These are phyloP conservation scores for Sycon ciliatum DNA, from an alignment of 37 sponge, comb jelly and placozoan species.

Conservation along the genomic window DNA sequence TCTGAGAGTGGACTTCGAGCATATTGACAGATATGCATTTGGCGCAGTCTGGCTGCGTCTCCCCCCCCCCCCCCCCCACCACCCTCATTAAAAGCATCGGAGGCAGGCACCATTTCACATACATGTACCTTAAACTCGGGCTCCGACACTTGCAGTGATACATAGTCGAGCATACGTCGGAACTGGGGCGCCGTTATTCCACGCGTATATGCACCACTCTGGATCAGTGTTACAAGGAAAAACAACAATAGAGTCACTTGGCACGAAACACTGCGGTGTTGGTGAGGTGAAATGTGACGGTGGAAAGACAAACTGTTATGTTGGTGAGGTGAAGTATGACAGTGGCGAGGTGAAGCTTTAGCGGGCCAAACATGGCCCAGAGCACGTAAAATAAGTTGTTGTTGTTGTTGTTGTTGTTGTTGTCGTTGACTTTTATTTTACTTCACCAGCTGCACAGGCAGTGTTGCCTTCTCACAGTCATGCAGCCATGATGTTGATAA, in stretches of 20 bases:
- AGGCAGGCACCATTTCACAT: not conserved
- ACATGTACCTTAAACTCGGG: constrained; percentile 67
- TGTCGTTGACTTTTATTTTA: no score
- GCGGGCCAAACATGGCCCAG: no score
- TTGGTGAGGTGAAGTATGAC: no score
- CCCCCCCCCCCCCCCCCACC: not conserved
- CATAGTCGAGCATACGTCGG: constrained; percentile 56
- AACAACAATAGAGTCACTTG: not conserved
- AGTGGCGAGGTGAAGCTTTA: no score
- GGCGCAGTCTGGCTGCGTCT: not conserved
- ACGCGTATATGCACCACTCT: constrained; percentile 74
- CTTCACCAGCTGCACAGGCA: no score
- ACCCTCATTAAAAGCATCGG: not conserved
- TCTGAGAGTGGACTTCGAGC: no score
- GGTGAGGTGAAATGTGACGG: no score
- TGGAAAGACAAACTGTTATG: no score
- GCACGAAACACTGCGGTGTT: no score
- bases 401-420: no score
- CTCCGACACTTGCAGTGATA: constrained; percentile 51
- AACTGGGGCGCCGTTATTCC: constrained; percentile 85
- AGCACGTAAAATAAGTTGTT: no score
- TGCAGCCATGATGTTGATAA: not conserved
- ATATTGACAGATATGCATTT: not conserved
- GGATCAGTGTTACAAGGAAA: not conserved
- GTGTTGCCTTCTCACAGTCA: no score